phyloP scores from a whole-genome alignment of 2,113 vertebrate genomes.

The Phylloscopus trochilus region DNA sequence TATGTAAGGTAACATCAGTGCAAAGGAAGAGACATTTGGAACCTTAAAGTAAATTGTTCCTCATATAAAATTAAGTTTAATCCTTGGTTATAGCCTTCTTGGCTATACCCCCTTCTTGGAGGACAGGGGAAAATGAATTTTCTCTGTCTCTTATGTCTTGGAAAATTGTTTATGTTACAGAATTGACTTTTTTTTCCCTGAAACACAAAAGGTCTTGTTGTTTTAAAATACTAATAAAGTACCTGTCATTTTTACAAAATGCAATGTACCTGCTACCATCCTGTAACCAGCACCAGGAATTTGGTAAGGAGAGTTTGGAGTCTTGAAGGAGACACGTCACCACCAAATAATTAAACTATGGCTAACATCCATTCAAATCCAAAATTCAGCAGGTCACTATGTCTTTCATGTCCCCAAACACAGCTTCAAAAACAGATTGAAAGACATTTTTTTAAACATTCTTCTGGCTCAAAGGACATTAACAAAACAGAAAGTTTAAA shows the following conservation, averaged over 20 bases:
- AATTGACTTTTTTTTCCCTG: neutral
- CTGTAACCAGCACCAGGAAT: neutral
- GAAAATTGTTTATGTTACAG: neutral
- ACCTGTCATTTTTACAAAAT: neutral
- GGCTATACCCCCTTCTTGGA: neutral
- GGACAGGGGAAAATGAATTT: neutral
- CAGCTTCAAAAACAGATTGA: neutral
- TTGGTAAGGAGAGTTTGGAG: neutral
- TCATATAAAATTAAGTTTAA: neutral
- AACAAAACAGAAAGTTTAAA: neutral
- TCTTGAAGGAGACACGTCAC: neutral
- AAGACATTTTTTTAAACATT: neutral
- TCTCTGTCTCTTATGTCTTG: neutral
- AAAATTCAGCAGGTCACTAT: neutral
- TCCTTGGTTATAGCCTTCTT: neutral
- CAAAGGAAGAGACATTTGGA: neutral
- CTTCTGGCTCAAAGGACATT: neutral
- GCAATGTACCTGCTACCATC: neutral
- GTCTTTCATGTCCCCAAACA: neutral
- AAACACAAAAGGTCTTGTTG: neutral
- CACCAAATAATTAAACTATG: neutral
- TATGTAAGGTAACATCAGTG: neutral
- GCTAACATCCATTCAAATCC: neutral
- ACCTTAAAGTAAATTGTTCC: neutral
- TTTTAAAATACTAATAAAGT: neutral